Evolutionary conservation across 2,113 vertebrate species (phyloP).

Genomic region (Apteryx owenii): DNA sequence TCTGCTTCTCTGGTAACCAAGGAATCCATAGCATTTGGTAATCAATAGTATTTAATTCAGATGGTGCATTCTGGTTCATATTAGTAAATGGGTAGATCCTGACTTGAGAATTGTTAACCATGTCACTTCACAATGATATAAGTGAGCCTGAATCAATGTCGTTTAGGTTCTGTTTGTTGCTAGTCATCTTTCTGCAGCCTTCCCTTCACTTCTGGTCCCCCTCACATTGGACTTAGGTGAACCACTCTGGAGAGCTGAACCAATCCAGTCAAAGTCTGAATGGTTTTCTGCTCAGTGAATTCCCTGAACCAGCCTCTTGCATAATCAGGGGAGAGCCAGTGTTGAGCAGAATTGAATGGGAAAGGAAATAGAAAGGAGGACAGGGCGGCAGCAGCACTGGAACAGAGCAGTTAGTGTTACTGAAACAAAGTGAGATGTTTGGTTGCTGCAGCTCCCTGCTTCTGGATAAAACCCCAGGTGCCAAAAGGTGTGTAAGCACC

Average conservation of each 20-base stretch:
- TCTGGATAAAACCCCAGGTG: not conserved
- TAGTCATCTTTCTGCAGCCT: not conserved
- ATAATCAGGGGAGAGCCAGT: not conserved
- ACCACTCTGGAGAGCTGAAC: not conserved
- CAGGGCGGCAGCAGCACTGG: not conserved
- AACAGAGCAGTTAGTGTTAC: not conserved
- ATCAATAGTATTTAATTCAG: not conserved
- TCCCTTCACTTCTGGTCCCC: no score
- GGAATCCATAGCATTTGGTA: not conserved
- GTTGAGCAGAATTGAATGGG: not conserved
- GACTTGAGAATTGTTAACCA: not conserved
- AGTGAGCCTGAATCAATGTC: not conserved
- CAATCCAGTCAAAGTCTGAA: not conserved
- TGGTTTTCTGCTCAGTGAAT: not conserved
- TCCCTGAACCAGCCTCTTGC: not conserved
- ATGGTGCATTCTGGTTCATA: not conserved
- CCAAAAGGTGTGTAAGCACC: not conserved
- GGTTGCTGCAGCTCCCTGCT: not conserved
- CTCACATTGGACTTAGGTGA: no score
- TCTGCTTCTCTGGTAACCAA: not conserved
- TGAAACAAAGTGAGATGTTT: not conserved
- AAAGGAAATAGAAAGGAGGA: not conserved
- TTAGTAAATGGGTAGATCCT: not conserved
- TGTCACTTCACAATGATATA: not conserved
- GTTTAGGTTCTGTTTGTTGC: not conserved